Base-by-base conservation (phyloP, 1,140 invertebrate species). In the Macrotrachela quadricornifera region DNA sequence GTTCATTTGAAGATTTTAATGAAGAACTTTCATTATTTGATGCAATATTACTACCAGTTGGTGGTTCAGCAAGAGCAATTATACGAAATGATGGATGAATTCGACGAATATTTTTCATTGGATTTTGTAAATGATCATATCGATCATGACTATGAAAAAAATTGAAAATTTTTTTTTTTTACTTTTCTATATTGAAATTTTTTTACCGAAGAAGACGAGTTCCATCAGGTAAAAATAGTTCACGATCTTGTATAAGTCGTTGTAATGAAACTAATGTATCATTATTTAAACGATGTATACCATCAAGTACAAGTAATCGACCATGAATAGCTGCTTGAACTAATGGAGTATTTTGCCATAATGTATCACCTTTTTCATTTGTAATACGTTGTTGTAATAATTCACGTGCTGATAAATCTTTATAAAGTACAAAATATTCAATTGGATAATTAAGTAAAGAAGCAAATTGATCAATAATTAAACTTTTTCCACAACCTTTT, bases 381-480 rank as follows among this genome's bases (percentile, higher is more conserved):
- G 87, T 94, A 11, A 80, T 80, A 59, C 90, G 74, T 67, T 90
- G 85, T 68, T 95, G 90, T 43, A 94, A 74, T 30, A 96, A 70
- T 66, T 95, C 91, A 47, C 90, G 72, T 0, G 85, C 81, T 10
- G 87, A 92, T 85, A 95, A 91, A 65, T 96, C 90, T 76, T 81
- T 84, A 72, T 92, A 95, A 0, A 95, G 70, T 55, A 90, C 80
- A 66, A 95, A 81, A 13, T 82, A 82, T 65, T 91, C 85, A 37
- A 83, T 69, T 52, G 79, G 73, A 61, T 86, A 85, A 13, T 79
- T 78, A 3, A 91, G 69, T 49, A 80, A 62, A 43, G 77, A 68
- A 0, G 85, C 80, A 57, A 95, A 74, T 65, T 82, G 77, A 37
- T 76, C 72, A 0, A 87, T 75, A 12, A 86, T 68, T 3, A 79